Percentiles rank a stretch among this genome's conserved stretches.
Conservation (phyloP, 2,888 invertebrate genomes). For the Gymnoscelis rufifasciata region DNA sequence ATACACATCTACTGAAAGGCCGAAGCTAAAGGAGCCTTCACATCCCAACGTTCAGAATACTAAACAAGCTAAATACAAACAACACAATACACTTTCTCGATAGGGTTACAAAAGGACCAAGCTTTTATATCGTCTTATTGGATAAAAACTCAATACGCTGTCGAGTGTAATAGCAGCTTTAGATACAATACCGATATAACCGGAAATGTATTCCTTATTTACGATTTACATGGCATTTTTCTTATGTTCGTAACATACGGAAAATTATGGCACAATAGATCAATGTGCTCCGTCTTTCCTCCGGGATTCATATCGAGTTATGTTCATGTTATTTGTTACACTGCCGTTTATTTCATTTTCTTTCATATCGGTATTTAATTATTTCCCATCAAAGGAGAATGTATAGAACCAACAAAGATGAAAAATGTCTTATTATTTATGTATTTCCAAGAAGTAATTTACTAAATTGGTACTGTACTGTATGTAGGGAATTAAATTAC, state of each 20-base stretch:
- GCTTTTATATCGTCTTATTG: neutral
- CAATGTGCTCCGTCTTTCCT: slow-evolving; percentile 21
- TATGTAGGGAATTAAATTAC: no score
- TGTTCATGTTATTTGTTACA: slow-evolving; percentile 7
- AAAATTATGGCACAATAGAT: slow-evolving; percentile 25
- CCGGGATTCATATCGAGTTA: slow-evolving; percentile 2
- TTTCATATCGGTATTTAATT: slow-evolving; percentile 3
- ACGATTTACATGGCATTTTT: slow-evolving; percentile 22
- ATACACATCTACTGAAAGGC: slow-evolving; percentile 11
- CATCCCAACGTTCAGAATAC: neutral
- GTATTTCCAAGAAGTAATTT: no score
- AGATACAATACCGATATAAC: slow-evolving; percentile 18
- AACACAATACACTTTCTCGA: neutral
- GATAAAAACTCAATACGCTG: neutral
- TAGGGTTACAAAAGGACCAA: no score
- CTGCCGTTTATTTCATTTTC: slow-evolving; percentile 2
- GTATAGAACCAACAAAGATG: neutral
- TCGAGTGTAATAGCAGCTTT: neutral
- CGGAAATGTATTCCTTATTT: slow-evolving; percentile 23
- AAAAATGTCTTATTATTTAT: no score
- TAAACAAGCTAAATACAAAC: neutral
- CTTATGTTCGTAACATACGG: slow-evolving; percentile 21
- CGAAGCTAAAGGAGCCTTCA: slow-evolving; percentile 4
- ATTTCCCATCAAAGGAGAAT: neutral
- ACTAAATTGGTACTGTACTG: no score